Evolutionary conservation across 2,113 vertebrate genomes (phyloP), one percentile per base, ranked within the genome.

Genomic region (Grallaria varia): DNA sequence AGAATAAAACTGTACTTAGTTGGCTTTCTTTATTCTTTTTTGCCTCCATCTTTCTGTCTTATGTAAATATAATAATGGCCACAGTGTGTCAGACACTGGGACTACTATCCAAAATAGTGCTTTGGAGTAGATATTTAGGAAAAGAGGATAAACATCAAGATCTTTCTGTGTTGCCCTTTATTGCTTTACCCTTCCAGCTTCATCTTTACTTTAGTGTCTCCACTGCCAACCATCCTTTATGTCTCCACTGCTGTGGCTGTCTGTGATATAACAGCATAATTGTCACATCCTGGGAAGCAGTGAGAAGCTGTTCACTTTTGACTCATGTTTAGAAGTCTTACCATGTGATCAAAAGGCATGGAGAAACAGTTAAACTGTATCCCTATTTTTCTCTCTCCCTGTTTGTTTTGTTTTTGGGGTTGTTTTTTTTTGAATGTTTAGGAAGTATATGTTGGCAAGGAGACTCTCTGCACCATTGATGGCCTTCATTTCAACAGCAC

Each of bases 401-500:
- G n/a, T 21, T 18, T 8, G 18, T 7, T 20, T 13, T 27, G 4
- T 14, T 45, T 23, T 12, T n/a, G n/a, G n/a, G n/a, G n/a, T n/a
- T n/a, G n/a, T 25, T 28, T 59, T 59, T 39, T 25, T 35, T 6
- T 1, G 14, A 22, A 79, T 81, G 56, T 94, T 44, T 94, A 99
- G 99, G 99, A 99, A 94, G 99, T 99, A 3, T 99, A 99, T 13
- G 99, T 99, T 39, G 99, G 99, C 87, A 99, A 99, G 98, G 99
- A 99, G 97, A 99, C 99, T 1, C 97, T 99, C 89, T 99, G 99
- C 84, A 99, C 99, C 23, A 99, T 99, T 4, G 99, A 99, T 1
- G 99, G 99, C 35, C 99, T 99, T 90, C 99, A 99, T 91, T 99
- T 99, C 95, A 99, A 99, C 97, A 99, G 99, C 96, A 99, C 99